Evolutionary conservation across 2,113 vertebrate species (phyloP).

Genomic region (Rhinichthys klamathensis): DNA sequence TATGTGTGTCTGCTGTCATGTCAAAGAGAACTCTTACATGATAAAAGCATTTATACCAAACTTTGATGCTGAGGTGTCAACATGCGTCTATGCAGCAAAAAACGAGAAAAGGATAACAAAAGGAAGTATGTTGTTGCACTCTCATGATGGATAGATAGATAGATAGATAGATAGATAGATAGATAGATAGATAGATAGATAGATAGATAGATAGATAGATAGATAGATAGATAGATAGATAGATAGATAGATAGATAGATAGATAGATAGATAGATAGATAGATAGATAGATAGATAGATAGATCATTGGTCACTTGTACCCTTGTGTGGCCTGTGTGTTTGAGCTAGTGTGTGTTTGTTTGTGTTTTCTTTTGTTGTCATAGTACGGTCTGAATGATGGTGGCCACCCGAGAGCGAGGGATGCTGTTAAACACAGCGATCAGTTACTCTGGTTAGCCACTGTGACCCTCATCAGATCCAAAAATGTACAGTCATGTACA

Average conservation of each 20-base stretch:
- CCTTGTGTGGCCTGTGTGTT: slow-evolving; percentile 3
- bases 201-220: neutral
- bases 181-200: neutral
- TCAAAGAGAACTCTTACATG: neutral
- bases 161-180: neutral
- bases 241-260: neutral
- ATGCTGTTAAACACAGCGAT: slow-evolving; percentile 16
- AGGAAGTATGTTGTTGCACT: neutral
- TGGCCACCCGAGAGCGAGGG: slow-evolving; percentile 12
- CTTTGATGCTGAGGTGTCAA: neutral
- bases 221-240: neutral
- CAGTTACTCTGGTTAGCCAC: neutral
- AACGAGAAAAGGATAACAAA: neutral
- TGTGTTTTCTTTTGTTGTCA: slow-evolving; percentile 30
- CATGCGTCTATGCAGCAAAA: neutral
- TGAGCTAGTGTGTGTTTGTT: slow-evolving; percentile 10
- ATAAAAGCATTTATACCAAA: neutral
- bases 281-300: neutral
- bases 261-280: neutral
- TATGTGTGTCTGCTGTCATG: too few relatives aligned
- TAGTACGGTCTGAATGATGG: slow-evolving; percentile 2
- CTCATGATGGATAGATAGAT: neutral
- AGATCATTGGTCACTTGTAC: neutral
- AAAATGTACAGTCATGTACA: neutral
- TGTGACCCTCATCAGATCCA: neutral